Evolutionary conservation across 2,888 invertebrate species (phyloP), one percentile per base, ranked within the genome.

Genomic region (Neocrepidodera transversa): DNA sequence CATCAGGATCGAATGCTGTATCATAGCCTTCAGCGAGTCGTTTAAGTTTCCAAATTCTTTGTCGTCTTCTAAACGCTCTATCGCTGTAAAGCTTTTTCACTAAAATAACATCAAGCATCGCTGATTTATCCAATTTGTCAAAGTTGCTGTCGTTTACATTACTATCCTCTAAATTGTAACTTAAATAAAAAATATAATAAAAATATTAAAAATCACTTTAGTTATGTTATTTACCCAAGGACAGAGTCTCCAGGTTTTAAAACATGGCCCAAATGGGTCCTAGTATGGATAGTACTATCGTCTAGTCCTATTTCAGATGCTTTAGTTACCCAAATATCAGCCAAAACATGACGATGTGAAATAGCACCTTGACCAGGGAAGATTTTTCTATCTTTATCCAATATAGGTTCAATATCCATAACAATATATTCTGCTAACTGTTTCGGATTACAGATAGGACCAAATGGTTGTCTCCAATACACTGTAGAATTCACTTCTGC

Each of bases 321-420:
- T 76, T 89, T 90, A 0, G 95, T 92, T 1, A 99, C 86, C 95
- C 96, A 99, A 23, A 93, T 90, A 79, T 99, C 97, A 3, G 95
- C 91, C 48, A 97, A 81, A 2, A 91, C 87, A 79, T 97, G 97
- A 82, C 91, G 93, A 57, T 84, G 84, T 0, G 97, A 96, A 55
- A 95, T 84, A 51, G 87, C 83, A 1, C 96, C 95, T 82, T 95
- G 95, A 0, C 96, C 97, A 0, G 93, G 92, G 76, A 93, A 93
- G 50, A 83, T 80, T 75, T 87, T 89, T 68, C 87, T 86, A 70
- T 95, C 90, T 78, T 90, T 84, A 7, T 88, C 86, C 65, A 84
- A 83, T 11, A 94, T 84, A 36, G 86, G 83, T 70, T 97, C 97
- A 58, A 95, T 87, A 75, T 99, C 93, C 92, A 99, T 95, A 0